Percentiles rank a stretch among this genome's conserved stretches.
phyloP scores from a whole-genome alignment of 2,888 invertebrate species.

The Synergus laeviventris region DNA sequence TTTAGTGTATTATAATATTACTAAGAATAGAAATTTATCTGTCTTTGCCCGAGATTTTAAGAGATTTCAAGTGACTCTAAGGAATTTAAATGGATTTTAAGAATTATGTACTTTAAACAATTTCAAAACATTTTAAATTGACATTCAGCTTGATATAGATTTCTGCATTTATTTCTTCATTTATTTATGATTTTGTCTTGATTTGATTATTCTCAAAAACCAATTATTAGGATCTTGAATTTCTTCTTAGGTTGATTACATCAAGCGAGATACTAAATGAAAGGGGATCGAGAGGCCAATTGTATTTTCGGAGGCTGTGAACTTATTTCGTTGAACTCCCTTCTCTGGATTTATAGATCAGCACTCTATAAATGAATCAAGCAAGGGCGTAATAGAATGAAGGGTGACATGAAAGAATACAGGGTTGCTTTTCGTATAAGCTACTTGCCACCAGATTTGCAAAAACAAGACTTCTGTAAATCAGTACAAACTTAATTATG shows the following conservation, averaged over 20 bases:
- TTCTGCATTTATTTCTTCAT: background rate
- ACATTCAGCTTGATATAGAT: background rate
- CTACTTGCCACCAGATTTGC: background rate
- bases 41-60: no score
- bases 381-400: constrained; percentile 46
- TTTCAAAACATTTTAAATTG: no score
- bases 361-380: constrained; percentile 56
- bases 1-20: no score
- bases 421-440: background rate
- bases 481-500: background rate
- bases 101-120: no score
- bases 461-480: background rate
- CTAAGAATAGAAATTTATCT: no score
- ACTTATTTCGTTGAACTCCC: constrained; percentile 55
- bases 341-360: constrained; percentile 58
- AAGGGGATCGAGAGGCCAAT: constrained; percentile 56
- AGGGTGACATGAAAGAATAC: constrained; percentile 14
- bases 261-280: constrained; percentile 47
- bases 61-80: no score
- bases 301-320: constrained; percentile 58
- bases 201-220: background rate
- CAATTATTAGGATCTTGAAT: constrained; percentile 22
- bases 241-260: constrained; percentile 43
- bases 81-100: no score
- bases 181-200: background rate